Evolutionary conservation across 2,888 invertebrate species (phyloP), one percentile per base, ranked within the genome.

Genomic region (Tipula lateralis): DNA sequence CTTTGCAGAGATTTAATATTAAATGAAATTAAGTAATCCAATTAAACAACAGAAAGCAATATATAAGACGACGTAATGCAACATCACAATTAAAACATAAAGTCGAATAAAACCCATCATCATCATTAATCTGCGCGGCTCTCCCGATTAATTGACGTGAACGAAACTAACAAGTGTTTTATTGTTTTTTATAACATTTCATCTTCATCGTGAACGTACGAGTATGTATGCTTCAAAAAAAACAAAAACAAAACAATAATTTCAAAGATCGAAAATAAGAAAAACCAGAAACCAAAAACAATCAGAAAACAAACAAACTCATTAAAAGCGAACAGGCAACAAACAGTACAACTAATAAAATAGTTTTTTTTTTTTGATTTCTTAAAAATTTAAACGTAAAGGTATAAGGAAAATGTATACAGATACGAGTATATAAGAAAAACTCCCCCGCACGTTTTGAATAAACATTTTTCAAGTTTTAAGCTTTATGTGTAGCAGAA

Each of bases 251-350:
- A 44, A 66, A 24, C 66, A 24, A 66, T n/a, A 66, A 66, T 6
- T 2, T 66, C 66, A 44, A 44, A 44, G 66, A 66, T n/a, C 24
- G 66, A 66, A 66, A 66, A 66, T 82, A 82, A 30, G 82, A 82
- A 82, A 82, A 82, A 82, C 82, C 82, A 82, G 82, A 82, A 30
- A 82, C 82, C 82, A 30, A 82, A 82, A 82, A 82, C 82, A 82
- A 82, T 82, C 82, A 82, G 32, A 82, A 82, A 82, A 82, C 82
- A 82, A 82, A 82, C 82, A 82, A 82, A 82, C 82, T 82, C 82
- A 82, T 82, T 82, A 82, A 82, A 82, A 82, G 32, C 82, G 32
- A 29, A 82, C 29, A 82, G 29, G 82, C 82, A 82, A 82, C 82
- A 32, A 82, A 82, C 82, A 82, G 82, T 30, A 30, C 82, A 82